phyloP scores from a whole-genome alignment of 92 coral and sea anemone species.

The Galaxea fascicularis region DNA sequence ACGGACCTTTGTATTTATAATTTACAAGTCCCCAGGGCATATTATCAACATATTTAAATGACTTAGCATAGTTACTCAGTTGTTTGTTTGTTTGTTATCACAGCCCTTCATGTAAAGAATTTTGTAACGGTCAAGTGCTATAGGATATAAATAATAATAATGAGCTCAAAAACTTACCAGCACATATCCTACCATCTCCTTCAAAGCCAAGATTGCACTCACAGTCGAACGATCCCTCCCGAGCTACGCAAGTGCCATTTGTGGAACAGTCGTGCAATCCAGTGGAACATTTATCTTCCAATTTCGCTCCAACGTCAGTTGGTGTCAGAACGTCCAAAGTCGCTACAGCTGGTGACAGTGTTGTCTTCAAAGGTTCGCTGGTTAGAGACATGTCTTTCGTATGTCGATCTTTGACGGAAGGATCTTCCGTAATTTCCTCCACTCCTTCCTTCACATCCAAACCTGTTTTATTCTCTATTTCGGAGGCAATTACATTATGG shows the following conservation, averaged over 20 bases:
- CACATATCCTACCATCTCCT: slow-evolving; percentile 73
- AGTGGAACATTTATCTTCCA: slow-evolving; percentile 10
- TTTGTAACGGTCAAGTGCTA: too few species aligned
- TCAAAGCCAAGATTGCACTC: slow-evolving; percentile 61
- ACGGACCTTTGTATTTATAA: too few species aligned
- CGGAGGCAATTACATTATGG: slow-evolving; percentile 40
- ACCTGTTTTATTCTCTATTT: slow-evolving; percentile 54
- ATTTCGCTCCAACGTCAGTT: slow-evolving; percentile 8
- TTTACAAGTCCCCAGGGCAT: too few species aligned
- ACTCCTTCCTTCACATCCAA: slow-evolving; percentile 5
- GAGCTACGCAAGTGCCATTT: slow-evolving; percentile 56
- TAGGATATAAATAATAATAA: too few species aligned
- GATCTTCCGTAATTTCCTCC: slow-evolving; percentile 9
- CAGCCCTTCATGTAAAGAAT: too few species aligned
- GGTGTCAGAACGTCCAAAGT: slow-evolving; percentile 13
- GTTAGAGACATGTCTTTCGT: neutral
- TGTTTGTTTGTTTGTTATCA: too few species aligned
- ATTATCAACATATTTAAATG: too few species aligned
- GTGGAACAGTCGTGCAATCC: slow-evolving; percentile 43
- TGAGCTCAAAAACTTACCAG: slow-evolving; percentile 62
- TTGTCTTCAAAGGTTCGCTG: neutral
- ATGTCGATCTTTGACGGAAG: neutral
- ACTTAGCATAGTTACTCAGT: too few species aligned
- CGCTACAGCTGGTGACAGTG: neutral
- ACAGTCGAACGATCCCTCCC: slow-evolving; percentile 46